Percentiles rank a stretch among this genome's conserved stretches.
Conservation (phyloP, 1,140 invertebrate genomes). For the Choristoneura fumiferana region DNA sequence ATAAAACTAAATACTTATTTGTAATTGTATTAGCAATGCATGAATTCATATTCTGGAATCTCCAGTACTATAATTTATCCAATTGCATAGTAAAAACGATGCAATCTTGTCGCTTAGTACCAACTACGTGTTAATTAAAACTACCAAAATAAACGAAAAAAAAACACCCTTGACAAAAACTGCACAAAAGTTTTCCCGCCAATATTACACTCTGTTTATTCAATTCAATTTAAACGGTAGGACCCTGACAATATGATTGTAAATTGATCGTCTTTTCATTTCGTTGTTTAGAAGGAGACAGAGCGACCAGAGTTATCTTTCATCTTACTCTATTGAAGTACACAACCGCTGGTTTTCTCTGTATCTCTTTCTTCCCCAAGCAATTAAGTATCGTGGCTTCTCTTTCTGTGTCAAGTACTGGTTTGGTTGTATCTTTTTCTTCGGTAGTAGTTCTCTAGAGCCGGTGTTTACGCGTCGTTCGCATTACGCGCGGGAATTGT, state of each 20-base stretch:
- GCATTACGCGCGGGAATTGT: background rate
- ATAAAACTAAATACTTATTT: slow-evolving; percentile 20
- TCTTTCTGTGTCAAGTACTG: background rate
- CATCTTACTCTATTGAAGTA: background rate
- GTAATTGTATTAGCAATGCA: too few relatives aligned
- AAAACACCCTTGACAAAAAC: slow-evolving; percentile 20
- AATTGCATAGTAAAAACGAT: background rate
- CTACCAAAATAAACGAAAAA: background rate
- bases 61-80: too few relatives aligned
- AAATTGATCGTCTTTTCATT: background rate
- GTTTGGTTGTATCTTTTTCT: background rate
- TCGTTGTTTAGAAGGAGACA: background rate
- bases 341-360: background rate
- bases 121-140: background rate
- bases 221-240: background rate
- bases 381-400: background rate
- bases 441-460: slow-evolving; percentile 7
- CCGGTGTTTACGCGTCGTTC: background rate
- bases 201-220: slow-evolving; percentile 27
- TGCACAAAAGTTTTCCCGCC: slow-evolving; percentile 54
- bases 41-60: too few relatives aligned
- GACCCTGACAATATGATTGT: background rate
- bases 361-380: background rate
- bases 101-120: slow-evolving; percentile 10
- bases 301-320: background rate